These are phyloP conservation scores for Macrosteles quadrilineatus DNA, from an alignment of 1,140 invertebrate genomes.

Conservation along the genomic window DNA sequence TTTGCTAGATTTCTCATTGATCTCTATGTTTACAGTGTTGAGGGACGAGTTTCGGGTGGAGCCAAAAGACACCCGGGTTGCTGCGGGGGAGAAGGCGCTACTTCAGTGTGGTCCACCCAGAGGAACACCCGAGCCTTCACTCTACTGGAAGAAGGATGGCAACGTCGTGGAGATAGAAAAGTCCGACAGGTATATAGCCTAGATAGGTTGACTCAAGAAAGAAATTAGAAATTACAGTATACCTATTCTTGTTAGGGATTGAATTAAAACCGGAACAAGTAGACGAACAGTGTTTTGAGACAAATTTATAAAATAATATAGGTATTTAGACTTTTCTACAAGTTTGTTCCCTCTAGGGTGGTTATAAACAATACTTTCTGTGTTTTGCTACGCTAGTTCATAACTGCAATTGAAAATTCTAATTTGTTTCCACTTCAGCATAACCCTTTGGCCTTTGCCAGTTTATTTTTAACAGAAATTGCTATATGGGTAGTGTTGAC, in stretches of 20 bases:
- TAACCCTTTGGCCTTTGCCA: no score
- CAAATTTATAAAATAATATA: neutral
- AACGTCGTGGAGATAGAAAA: conserved; percentile 65
- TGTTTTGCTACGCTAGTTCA: no score
- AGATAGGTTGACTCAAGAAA: neutral
- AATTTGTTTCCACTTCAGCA: no score
- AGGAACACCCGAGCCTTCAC: conserved; percentile 87
- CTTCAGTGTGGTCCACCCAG: conserved; percentile 90
- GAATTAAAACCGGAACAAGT: neutral
- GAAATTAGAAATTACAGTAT: neutral
- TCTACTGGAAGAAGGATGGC: conserved; percentile 91
- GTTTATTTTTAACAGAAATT: no score
- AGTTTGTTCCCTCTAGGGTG: neutral
- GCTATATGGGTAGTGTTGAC: no score
- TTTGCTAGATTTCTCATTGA: no score
- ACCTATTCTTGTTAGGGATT: neutral
- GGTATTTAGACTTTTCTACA: neutral
- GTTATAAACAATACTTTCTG: no score
- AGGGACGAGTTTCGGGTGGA: conserved; percentile 89
- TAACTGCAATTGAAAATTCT: no score
- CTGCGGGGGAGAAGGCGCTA: conserved; percentile 85
- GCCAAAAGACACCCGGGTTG: conserved; percentile 83
- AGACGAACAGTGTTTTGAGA: neutral
- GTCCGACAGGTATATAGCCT: conserved; percentile 47
- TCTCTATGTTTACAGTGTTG: conserved; percentile 73